Evolutionary conservation across 2,113 vertebrate genomes (phyloP).

Genomic region (Coracopsis vasa): DNA sequence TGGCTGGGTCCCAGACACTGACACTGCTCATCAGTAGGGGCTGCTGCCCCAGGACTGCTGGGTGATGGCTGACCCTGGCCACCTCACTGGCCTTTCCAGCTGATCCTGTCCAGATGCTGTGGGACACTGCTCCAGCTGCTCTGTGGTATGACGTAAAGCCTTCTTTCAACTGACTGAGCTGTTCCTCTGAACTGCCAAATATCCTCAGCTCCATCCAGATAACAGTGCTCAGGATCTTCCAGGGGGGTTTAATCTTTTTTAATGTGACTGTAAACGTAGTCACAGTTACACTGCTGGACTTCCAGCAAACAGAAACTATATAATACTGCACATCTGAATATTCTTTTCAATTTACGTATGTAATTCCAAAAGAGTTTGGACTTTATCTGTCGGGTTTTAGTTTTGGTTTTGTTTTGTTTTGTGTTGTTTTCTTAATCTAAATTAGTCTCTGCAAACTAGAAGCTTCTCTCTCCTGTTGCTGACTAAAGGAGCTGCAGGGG

Average conservation of each 20-base stretch:
- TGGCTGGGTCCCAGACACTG: no score
- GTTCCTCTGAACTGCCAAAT: neutral
- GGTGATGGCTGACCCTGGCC: neutral
- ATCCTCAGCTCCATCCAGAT: neutral
- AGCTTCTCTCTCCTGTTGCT: neutral
- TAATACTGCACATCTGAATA: neutral
- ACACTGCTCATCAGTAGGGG: neutral
- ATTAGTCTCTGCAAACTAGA: neutral
- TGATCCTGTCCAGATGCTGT: neutral
- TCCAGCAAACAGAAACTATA: neutral
- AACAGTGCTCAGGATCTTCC: neutral
- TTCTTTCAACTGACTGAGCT: neutral
- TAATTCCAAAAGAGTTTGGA: neutral
- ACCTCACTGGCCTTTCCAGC: neutral
- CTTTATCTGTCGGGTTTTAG: neutral
- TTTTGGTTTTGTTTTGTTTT: neutral
- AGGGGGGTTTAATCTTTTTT: neutral
- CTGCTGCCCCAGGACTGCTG: accelerated
- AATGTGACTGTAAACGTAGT: neutral
- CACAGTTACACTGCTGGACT: neutral
- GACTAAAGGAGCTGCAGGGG: neutral
- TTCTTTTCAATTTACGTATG: neutral
- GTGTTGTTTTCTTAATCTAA: neutral
- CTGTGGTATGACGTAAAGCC: accelerated
- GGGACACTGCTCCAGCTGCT: neutral